Evolutionary conservation across 2,888 invertebrate genomes (phyloP).

Genomic region (Atrina japonica): DNA sequence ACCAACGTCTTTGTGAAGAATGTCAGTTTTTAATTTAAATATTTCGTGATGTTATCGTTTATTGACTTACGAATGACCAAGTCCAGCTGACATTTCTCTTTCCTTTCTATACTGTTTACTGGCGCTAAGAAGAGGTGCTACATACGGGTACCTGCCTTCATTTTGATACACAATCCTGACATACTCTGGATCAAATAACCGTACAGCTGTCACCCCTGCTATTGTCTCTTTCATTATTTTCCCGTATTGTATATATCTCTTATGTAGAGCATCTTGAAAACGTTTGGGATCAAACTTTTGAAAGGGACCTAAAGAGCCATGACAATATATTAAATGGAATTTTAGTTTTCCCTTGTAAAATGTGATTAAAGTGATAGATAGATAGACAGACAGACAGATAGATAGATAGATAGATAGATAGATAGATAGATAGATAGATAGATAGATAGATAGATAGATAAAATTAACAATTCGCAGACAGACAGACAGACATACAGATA

Average conservation of each 20-base stretch:
- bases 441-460: too few relatives aligned
- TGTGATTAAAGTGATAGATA: too few relatives aligned
- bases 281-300: conserved; percentile 55
- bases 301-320: conserved; percentile 62
- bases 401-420: too few relatives aligned
- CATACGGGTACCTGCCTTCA: conserved; percentile 83
- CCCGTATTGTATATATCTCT: conserved; percentile 87
- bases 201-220: conserved; percentile 87
- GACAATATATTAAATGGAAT: too few relatives aligned
- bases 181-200: conserved; percentile 91
- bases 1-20: too few relatives aligned
- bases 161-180: conserved; percentile 85
- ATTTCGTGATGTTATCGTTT: too few relatives aligned
- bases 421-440: too few relatives aligned
- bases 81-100: conserved; percentile 82
- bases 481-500: too few relatives aligned
- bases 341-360: too few relatives aligned
- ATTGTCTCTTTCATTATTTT: conserved; percentile 90
- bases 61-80: conserved; percentile 83
- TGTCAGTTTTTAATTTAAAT: too few relatives aligned
- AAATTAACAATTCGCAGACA: too few relatives aligned
- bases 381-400: too few relatives aligned
- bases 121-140: conserved; percentile 83
- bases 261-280: conserved; percentile 82
- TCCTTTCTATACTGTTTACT: conserved; percentile 82